Conservation (phyloP, 1,140 invertebrate genomes). For the Parasteatoda tepidariorum region DNA sequence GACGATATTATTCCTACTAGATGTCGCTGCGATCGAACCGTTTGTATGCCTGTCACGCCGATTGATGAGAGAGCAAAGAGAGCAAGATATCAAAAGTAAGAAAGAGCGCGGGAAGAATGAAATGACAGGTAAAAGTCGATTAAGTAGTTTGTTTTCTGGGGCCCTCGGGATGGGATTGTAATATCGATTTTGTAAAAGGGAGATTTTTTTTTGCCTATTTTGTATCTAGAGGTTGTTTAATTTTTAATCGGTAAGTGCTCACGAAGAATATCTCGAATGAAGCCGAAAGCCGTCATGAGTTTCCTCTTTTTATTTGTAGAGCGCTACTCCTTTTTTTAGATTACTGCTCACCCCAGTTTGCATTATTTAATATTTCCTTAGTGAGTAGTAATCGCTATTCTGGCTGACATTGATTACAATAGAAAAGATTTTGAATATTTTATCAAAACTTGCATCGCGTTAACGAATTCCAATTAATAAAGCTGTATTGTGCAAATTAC, state of each 20-base stretch:
- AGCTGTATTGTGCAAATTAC: too few species aligned
- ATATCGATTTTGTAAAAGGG: not conserved
- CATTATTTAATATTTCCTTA: too few species aligned
- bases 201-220: not conserved
- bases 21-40: constrained; percentile 6
- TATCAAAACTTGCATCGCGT: too few species aligned
- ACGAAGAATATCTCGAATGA: not conserved
- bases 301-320: too few species aligned
- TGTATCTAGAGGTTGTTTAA: not conserved
- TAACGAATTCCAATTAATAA: too few species aligned
- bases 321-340: too few species aligned
- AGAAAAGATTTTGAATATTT: too few species aligned
- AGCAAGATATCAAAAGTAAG: not conserved
- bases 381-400: too few species aligned
- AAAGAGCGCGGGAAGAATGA: not conserved
- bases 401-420: too few species aligned
- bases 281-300: too few species aligned
- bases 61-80: constrained; percentile 30
- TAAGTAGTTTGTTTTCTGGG: not conserved
- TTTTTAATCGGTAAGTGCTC: not conserved
- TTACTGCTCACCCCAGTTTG: too few species aligned
- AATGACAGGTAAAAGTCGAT: not conserved
- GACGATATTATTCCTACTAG: not conserved
- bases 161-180: not conserved
- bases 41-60: constrained; percentile 1